Conservation (phyloP, 1,140 invertebrate species). For the Globodera ellingtonae region DNA sequence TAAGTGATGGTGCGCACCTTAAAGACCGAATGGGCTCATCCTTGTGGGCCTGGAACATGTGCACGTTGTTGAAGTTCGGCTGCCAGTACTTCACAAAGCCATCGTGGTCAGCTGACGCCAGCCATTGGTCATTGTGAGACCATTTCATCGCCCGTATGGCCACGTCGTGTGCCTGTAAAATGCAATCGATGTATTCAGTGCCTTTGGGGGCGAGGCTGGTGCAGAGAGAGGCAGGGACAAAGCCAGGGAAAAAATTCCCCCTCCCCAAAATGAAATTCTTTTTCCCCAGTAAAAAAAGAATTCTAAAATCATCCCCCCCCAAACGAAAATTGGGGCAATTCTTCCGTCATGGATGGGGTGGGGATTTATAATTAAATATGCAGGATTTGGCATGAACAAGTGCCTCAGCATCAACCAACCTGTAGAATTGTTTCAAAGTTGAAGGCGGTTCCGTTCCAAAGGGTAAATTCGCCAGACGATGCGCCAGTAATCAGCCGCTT, state of each 20-base stretch:
- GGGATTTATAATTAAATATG: no score
- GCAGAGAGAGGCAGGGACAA: no score
- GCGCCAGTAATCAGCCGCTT: constrained; percentile 94
- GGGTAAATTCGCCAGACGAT: constrained; percentile 96
- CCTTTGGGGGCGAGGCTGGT: no score
- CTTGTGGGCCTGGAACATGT: constrained; percentile 99
- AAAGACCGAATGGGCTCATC: constrained; percentile 92
- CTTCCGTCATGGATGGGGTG: no score
- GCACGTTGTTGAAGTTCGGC: constrained; percentile 99
- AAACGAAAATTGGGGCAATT: no score
- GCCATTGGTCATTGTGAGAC: constrained; percentile 99
- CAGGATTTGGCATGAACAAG: no score
- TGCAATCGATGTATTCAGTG: not conserved
- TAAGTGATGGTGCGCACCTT: constrained; percentile 71
- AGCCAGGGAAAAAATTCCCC: no score
- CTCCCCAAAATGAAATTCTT: no score
- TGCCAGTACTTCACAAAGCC: constrained; percentile 99
- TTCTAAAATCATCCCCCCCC: no score
- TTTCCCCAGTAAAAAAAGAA: no score
- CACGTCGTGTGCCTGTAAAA: constrained; percentile 86
- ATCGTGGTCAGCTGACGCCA: constrained; percentile 97
- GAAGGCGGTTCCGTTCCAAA: constrained; percentile 99
- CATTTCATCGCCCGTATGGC: constrained; percentile 97
- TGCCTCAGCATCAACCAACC: constrained; percentile 46
- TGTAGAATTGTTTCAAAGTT: constrained; percentile 99